phyloP scores from a whole-genome alignment of 1,140 invertebrate species.

The Drosophila repletoides region DNA sequence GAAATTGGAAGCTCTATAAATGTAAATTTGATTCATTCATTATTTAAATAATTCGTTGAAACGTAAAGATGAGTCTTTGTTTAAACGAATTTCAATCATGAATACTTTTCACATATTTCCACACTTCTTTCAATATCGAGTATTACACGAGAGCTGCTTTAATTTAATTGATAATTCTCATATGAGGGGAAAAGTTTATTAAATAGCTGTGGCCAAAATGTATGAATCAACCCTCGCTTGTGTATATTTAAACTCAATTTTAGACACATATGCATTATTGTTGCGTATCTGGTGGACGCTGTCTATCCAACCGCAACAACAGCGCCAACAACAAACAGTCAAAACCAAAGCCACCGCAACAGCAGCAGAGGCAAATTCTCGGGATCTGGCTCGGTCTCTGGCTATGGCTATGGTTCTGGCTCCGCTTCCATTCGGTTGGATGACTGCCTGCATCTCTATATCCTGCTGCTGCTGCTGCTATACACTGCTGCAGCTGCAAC shows the following conservation, averaged over 20 bases:
- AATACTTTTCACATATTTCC: too few species aligned
- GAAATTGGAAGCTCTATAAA: too few species aligned
- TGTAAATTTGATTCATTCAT: too few species aligned
- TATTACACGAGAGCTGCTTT: too few species aligned
- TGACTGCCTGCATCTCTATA: constrained; percentile 29
- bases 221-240: constrained; percentile 6
- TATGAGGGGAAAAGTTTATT: background rate
- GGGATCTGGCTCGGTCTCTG: constrained; percentile 8
- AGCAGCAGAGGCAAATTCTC: constrained; percentile 37
- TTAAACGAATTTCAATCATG: too few species aligned
- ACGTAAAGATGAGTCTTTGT: too few species aligned
- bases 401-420: background rate
- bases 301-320: constrained; percentile 76
- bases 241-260: constrained; percentile 80
- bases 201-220: background rate
- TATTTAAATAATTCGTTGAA: too few species aligned
- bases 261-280: constrained; percentile 79
- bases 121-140: too few species aligned
- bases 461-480: constrained; percentile 19
- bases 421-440: constrained; percentile 14
- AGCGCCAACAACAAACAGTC: constrained; percentile 69
- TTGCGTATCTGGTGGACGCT: constrained; percentile 74
- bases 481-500: constrained; percentile 14
- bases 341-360: constrained; percentile 70
- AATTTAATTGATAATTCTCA: too few species aligned